Evolutionary conservation across 2,113 vertebrate species (phyloP).

Genomic region (Dipodomys stephensi): DNA sequence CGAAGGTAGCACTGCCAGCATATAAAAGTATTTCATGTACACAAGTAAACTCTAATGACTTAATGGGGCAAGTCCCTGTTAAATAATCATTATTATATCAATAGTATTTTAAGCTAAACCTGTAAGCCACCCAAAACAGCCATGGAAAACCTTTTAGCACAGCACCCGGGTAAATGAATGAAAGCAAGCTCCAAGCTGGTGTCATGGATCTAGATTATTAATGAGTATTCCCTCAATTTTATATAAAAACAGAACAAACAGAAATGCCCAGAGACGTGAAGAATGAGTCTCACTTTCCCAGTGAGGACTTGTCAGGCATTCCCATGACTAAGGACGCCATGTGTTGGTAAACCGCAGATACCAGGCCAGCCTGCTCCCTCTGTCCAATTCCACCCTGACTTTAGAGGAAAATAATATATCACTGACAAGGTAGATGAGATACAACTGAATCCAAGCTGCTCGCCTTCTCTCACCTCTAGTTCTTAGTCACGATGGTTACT

Average conservation of each 20-base stretch:
- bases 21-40: not conserved
- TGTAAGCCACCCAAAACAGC: not conserved
- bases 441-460: not conserved
- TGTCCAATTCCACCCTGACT: not conserved
- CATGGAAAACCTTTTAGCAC: not conserved
- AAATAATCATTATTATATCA: slow-evolving; percentile 16
- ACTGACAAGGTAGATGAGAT: not conserved
- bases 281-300: not conserved
- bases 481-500: not conserved
- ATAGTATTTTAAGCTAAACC: rapidly evolving
- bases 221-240: not conserved
- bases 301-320: not conserved
- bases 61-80: not conserved
- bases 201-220: not conserved
- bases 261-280: not conserved
- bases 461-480: not conserved
- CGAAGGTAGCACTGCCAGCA: not conserved
- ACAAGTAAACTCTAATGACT: not conserved
- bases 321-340: not conserved
- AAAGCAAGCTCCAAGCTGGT: not conserved
- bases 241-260: not conserved
- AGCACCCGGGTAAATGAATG: not conserved
- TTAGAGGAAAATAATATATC: not conserved
- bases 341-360: not conserved
- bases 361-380: not conserved